Base-by-base conservation (phyloP, 2,888 invertebrate genomes). In the Rotaria macrura region DNA sequence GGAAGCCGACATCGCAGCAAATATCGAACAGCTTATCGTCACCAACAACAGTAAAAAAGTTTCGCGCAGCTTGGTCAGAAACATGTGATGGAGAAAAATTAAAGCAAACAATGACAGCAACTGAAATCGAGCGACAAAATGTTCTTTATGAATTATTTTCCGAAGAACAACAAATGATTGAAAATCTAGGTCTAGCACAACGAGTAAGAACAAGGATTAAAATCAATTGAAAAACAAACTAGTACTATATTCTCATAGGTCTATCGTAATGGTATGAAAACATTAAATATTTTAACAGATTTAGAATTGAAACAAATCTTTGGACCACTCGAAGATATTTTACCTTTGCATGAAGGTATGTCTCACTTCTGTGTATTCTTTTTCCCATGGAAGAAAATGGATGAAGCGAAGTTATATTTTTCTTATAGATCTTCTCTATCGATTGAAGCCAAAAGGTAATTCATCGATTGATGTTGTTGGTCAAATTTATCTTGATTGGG, bases 71-170 rank as follows among this genome's bases (percentile, higher is more conserved):
- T 43, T 79, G 79, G 79, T 79, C 79, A 43, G 79, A 79, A 79
- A 79, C 79, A 38, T 79, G 79, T 43, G 79, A 79, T 43, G 65
- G 65, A 34, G 79, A 79, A 79, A 79, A 40, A 79, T 43, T 79
- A 14, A 79, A 79, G 43, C 79, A 79, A 43, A 79, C 79, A 43
- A 79, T 79, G 79, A 79, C 43, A 43, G 79, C 40, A 79, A 40
- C 40, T 14, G 79, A 79, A 79, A 85, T 88, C 91, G 88, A 79
- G 43, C 79, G 79, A 25, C 79, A 79, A 79, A 79, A 79, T 43
- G 92, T 92, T 17, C 92, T 92, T 86, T 92, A 92, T 89, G 92
- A 92, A 88, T 88, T 92, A 74, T 92, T 90, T 88, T 92, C 92
- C 86, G 92, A 92, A 34, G 92, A 92, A 89, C 90, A 91, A 87